Base-by-base conservation (phyloP, 2,113 vertebrate species). In the Meleagris gallopavo region DNA sequence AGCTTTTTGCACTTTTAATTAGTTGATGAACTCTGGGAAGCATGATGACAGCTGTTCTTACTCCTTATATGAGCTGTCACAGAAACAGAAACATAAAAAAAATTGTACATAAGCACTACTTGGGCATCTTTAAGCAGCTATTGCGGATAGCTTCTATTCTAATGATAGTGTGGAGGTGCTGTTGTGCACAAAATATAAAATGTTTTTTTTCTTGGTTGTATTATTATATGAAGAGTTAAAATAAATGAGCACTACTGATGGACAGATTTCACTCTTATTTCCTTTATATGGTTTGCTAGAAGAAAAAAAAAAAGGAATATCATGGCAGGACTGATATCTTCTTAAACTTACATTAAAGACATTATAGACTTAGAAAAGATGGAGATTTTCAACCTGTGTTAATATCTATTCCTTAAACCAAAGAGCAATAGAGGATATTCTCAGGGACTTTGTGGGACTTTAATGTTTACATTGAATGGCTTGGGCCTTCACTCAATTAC, bases 51-150 rank as follows among this genome's bases (percentile, higher is more conserved):
- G 3, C 2, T 86, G 48, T 70, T 72, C 11, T 74, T 81, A 8
- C 54, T 86, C 3, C 74, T 86, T 65, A 3, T 27, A 32, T n/a
- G 5, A 81, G 22, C 13, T 67, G 6, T 19, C 40, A 24, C 4
- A 54, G 22, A 60, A 76, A 72, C 52, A 52, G 12, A 54, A 41
- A 5, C 12, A 13, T 3, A 70, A 65, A 32, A 41, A 76, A 71
- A 6, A 6, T 16, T 41, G 32, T 27, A 3, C 0, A 0, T 12
- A 78, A 92, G 25, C 4, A 12, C 22, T 36, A 25, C 13, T 48
- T 0, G 0, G 2, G 1, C 60, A 54, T 32, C 32, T 1, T 6
- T 60, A 62, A 77, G 46, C 4, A 75, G 15, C 10, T 57, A 8
- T 17, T 78, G 32, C 10, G 65, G 61, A 61, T 78, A 67, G 3